Evolutionary conservation across 1,140 invertebrate species (phyloP), one percentile per base, ranked within the genome.

Genomic region (Hycleus phaleratus): DNA sequence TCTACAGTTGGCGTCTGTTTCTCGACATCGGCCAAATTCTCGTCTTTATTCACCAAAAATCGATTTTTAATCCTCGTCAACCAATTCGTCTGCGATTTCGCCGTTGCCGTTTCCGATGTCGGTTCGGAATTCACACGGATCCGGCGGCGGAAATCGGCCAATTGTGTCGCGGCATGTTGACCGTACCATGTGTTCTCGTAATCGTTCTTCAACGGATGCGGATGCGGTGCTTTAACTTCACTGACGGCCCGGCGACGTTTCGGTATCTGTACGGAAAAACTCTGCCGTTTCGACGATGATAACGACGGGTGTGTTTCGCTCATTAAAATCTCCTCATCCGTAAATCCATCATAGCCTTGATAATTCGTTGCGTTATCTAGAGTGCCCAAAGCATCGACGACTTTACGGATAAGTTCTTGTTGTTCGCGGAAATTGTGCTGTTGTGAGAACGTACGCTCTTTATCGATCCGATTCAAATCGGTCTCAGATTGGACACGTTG

Each of bases 401-500:
- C 79, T 70, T 85, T 81, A 1, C 87, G 83, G 43, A 90, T 68
- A 10, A 91, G 69, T 63, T 87, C 85, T 0, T 82, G 84, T 1
- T 86, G 86, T 65, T 88, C 82, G 1, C 88, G 78, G 56, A 84
- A 80, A 10, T 79, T 61, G 75, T 78, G 40, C 10, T 42, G 9
- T 46, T 74, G 78, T 57, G 61, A 51, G 68, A 90, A 91, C 0
- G 88, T 90, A 55, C 83, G 85, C 52, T 83, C 82, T 64, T 85
- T 85, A 64, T 91, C 87, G 55, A 90, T 88, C 25, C 83, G 79
- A 62, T 85, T 79, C 10, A 90, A 72, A 70, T 90, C 87, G 0
- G 84, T 86, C 66, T 90, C 87, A 3, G 86, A 90, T 51, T 85
- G 81, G 26, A 84, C 82, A 26, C 82, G 75, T n/a, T 78, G 73